These are phyloP conservation scores for Sclerurus mexicanus DNA, from an alignment of 2,113 vertebrate genomes.

Conservation along the genomic window DNA sequence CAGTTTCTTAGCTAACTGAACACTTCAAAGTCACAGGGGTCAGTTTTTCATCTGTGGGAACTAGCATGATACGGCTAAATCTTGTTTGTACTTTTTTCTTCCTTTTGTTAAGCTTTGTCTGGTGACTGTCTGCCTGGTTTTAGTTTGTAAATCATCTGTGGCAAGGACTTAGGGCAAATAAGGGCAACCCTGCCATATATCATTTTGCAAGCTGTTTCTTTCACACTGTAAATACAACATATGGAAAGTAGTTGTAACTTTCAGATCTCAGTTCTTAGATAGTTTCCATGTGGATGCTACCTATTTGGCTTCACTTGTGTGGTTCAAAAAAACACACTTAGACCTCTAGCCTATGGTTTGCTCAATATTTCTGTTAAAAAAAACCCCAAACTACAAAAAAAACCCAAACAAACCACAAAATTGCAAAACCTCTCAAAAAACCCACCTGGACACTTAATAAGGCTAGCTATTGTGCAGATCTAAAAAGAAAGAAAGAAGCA, in stretches of 20 bases:
- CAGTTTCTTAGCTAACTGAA: not conserved
- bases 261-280: not conserved
- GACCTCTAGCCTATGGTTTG: not conserved
- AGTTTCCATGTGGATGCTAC: not conserved
- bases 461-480: not conserved
- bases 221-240: not conserved
- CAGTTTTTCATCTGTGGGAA: not conserved
- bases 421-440: rapidly evolving
- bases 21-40: constrained; percentile 7
- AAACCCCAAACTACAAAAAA: no score
- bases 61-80: not conserved
- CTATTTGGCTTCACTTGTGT: not conserved
- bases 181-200: not conserved
- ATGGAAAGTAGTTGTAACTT: not conserved
- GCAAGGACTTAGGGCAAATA: not conserved
- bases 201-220: not conserved
- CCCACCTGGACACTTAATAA: not conserved
- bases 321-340: not conserved
- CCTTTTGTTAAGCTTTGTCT: not conserved
- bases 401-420: not conserved
- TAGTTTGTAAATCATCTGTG: not conserved
- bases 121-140: not conserved
- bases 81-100: not conserved
- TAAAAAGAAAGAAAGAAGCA: not conserved
- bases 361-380: not conserved